Conservation (phyloP, 2,888 invertebrate genomes). For the Lepetodrilus schrolli region DNA sequence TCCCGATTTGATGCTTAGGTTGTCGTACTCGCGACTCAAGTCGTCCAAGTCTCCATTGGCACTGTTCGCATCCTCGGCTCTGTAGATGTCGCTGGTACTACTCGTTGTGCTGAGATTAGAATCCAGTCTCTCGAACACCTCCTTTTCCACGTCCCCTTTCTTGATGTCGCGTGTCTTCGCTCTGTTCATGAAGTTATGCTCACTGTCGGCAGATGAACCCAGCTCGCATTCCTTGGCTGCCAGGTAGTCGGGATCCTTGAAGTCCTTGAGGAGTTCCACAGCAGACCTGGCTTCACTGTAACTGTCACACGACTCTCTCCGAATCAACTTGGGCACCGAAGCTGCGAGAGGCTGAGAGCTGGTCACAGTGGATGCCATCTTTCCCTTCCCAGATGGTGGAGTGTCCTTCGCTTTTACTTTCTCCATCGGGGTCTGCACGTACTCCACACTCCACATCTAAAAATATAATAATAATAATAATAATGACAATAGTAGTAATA, state of each 20-base stretch:
- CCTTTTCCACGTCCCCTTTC: slow-evolving; percentile 40
- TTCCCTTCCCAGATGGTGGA: slow-evolving; percentile 9
- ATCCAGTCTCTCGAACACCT: slow-evolving; percentile 48
- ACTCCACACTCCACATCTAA: slow-evolving; percentile 98
- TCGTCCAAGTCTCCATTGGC: slow-evolving; percentile 37
- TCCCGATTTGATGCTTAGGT: slow-evolving; percentile 45
- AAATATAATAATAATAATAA: too few relatives aligned
- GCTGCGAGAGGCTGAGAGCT: slow-evolving; percentile 19
- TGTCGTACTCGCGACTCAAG: slow-evolving; percentile 42
- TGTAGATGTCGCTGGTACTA: slow-evolving; percentile 63
- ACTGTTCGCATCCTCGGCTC: slow-evolving; percentile 46
- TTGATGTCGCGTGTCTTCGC: slow-evolving; percentile 31
- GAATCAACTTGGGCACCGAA: slow-evolving; percentile 36
- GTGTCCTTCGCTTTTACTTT: slow-evolving; percentile 35
- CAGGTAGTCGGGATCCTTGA: slow-evolving; percentile 69
- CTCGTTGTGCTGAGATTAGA: slow-evolving; percentile 58
- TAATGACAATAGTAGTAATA: too few relatives aligned
- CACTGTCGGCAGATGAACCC: slow-evolving; percentile 71
- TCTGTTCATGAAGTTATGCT: slow-evolving; percentile 58
- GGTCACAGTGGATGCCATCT: slow-evolving; percentile 31
- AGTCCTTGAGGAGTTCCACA: slow-evolving; percentile 63
- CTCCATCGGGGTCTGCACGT: slow-evolving; percentile 87
- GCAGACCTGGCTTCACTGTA: slow-evolving; percentile 59
- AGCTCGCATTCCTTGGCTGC: slow-evolving; percentile 63
- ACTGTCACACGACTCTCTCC: slow-evolving; percentile 55